Conservation (phyloP, 1,140 invertebrate species). For the Temnothorax curvispinosus region DNA sequence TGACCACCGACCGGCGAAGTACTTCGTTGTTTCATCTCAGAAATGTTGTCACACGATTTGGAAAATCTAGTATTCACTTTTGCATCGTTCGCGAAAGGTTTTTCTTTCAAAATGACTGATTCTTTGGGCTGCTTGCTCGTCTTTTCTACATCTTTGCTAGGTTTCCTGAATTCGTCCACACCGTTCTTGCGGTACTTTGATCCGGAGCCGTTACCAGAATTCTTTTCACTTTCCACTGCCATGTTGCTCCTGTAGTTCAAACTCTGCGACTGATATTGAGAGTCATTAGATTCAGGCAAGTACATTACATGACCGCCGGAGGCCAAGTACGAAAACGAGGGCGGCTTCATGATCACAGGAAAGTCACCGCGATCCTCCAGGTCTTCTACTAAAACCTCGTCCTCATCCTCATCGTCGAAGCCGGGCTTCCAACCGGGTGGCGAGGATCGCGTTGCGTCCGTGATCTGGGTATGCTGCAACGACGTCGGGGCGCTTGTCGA, state of each 20-base stretch:
- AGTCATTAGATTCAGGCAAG: conserved; percentile 88
- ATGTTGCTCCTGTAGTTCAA: conserved; percentile 65
- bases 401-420: conserved; percentile 76
- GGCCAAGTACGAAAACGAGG: conserved; percentile 84
- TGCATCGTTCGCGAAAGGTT: not conserved
- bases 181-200: conserved; percentile 67
- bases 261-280: conserved; percentile 71
- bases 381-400: conserved; percentile 70
- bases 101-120: not conserved
- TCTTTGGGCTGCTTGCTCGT: conserved; percentile 16
- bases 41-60: conserved; percentile 85
- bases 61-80: conserved; percentile 70
- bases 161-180: conserved; percentile 41
- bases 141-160: conserved; percentile 56
- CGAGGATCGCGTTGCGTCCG: conserved; percentile 72
- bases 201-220: conserved; percentile 29
- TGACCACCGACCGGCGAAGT: conserved; percentile 60
- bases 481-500: conserved; percentile 93
- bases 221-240: conserved; percentile 20
- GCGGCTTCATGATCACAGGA: conserved; percentile 82
- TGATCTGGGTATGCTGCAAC: conserved; percentile 87
- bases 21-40: conserved; percentile 77
- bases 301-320: conserved; percentile 92
- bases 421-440: conserved; percentile 75
- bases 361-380: conserved; percentile 77